Percentiles rank a stretch among this genome's conserved stretches.
Conservation (phyloP, 2,113 vertebrate genomes). For the Chlamydotis undulata region DNA sequence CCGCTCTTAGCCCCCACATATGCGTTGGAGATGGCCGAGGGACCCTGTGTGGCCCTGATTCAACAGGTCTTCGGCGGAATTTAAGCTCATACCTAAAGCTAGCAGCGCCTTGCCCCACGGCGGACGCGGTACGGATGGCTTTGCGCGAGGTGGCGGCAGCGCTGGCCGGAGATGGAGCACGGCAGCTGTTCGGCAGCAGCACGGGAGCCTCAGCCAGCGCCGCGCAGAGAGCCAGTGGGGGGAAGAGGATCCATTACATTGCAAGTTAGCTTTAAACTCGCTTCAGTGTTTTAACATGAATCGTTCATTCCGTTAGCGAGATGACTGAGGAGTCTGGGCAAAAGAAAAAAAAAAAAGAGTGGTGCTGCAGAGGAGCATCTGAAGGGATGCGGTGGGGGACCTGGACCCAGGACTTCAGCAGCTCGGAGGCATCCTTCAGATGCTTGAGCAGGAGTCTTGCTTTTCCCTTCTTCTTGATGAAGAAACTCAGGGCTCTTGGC, state of each 20-base stretch:
- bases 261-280: constrained; percentile 20
- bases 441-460: background rate
- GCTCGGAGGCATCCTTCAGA: background rate
- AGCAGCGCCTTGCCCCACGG: background rate
- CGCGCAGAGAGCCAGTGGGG: background rate
- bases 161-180: background rate
- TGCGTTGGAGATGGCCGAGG: accelerated
- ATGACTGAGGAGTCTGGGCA: background rate
- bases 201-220: background rate
- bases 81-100: background rate
- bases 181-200: constrained; percentile 45
- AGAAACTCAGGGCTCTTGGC: background rate
- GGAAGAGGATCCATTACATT: constrained; percentile 48
- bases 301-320: constrained; percentile 29
- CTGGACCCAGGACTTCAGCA: background rate
- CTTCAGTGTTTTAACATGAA: constrained; percentile 32
- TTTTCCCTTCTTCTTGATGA: background rate
- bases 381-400: background rate
- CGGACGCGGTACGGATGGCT: background rate
- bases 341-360: background rate
- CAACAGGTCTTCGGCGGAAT: background rate
- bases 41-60: background rate
- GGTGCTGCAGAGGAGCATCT: background rate
- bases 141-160: accelerated
- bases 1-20: background rate